Evolutionary conservation across 2,797 vertebrate genomes (phyloP), one percentile per base, ranked within the genome.

Genomic region (Amblyopsis hoosieri): DNA sequence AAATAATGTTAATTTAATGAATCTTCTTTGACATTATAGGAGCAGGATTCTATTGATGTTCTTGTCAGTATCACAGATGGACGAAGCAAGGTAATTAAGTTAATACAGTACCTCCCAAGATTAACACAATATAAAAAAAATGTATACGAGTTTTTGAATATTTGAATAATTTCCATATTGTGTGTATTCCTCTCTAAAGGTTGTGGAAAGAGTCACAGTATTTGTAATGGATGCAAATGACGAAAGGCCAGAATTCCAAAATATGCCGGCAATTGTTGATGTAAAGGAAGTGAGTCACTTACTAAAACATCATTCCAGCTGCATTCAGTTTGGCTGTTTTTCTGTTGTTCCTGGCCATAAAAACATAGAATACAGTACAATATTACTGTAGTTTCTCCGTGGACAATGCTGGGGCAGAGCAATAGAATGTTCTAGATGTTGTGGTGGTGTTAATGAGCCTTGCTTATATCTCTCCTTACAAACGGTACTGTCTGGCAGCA

Each of bases 141-240:
- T 29, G 23, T 29, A 29, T 29, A 29, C 0, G 3, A 29, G 23
- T 29, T 29, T 29, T 4, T 29, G 23, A 29, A 29, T 29, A 29
- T 29, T 29, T 29, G 13, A 23, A 12, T 54, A 45, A 0, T 60
- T 23, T 66, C 19, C 1, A 3, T 54, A 53, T 52, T 3, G 47
- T 2, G 12, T 54, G 17, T 0, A 31, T 8, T 15, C 2, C 23
- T 66, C 4, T 42, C 37, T 81, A 55, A 71, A 99, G 97, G 96
- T 99, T 74, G 90, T 94, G 68, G 96, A 99, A 90, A 95, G 95
- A 89, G 96, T 98, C 37, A 92, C 92, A 48, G 90, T 99, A 74
- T 93, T 99, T 86, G 93, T 99, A 42, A 97, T 94, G 57, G 98
- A 99, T 82, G 92, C 94, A 75, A 99, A 99, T 9, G 98, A 99